Evolutionary conservation across 2,113 vertebrate genomes (phyloP).

Genomic region (Brienomyrus longianalis): DNA sequence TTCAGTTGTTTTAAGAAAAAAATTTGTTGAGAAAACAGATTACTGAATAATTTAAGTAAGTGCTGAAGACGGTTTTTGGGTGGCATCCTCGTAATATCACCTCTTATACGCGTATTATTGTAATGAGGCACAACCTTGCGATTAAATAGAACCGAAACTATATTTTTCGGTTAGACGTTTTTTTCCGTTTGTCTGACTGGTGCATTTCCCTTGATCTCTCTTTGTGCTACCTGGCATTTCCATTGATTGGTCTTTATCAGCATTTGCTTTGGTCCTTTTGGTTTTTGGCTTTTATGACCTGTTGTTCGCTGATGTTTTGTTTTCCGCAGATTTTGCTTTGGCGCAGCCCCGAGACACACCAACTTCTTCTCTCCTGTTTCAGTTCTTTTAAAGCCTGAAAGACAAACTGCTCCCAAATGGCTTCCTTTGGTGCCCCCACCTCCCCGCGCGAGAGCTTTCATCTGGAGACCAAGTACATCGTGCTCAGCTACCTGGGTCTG

Average conservation of each 20-base stretch:
- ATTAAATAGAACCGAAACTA: not conserved
- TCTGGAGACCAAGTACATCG: conserved; percentile 86
- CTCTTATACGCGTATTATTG: not conserved
- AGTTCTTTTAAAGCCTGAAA: conserved; percentile 40
- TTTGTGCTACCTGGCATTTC: not conserved
- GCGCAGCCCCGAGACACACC: not conserved
- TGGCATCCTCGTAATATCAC: not conserved
- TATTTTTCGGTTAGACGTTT: not conserved
- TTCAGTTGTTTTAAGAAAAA: not conserved
- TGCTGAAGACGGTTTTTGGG: not conserved
- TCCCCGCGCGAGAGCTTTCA: conserved; percentile 82
- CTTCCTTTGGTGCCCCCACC: conserved; percentile 47
- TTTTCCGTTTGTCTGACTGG: too few relatives aligned
- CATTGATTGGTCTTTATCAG: not conserved
- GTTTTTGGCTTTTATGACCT: not conserved
- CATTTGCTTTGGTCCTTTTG: not conserved
- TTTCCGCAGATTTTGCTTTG: too few relatives aligned
- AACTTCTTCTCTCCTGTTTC: not conserved
- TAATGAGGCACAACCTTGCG: not conserved
- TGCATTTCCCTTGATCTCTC: too few relatives aligned
- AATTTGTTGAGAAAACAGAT: not conserved
- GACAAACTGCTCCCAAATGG: conserved; percentile 52
- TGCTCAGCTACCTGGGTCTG: conserved; percentile 85
- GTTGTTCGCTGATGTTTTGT: not conserved
- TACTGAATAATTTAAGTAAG: not conserved